Evolutionary conservation across 2,888 invertebrate species (phyloP).

Genomic region (Protodeltote pygarga): DNA sequence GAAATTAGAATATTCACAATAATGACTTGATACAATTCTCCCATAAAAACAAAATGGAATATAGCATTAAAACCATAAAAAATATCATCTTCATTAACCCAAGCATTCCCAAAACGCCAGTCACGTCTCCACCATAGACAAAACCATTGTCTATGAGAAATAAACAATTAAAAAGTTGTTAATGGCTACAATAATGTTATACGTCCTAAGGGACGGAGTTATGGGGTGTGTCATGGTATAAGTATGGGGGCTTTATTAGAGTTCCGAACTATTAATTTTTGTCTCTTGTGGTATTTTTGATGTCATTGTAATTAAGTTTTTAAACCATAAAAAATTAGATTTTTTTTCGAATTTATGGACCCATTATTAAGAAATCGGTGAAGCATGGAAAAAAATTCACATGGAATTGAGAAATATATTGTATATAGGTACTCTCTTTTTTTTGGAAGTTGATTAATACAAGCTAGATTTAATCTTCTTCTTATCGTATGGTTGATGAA

Average conservation of each 20-base stretch:
- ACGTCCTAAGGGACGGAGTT: constrained; percentile 20
- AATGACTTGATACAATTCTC: no score
- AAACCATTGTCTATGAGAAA: constrained; percentile 30
- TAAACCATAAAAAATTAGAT: no score
- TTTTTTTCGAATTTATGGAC: no score
- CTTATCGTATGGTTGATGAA: no score
- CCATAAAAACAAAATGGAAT: constrained; percentile 1
- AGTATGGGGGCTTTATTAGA: constrained; percentile 13
- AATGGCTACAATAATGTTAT: constrained; percentile 42
- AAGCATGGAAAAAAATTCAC: no score
- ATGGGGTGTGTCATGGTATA: neutral
- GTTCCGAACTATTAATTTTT: constrained; percentile 12
- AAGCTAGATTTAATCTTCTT: no score
- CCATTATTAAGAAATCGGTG: no score
- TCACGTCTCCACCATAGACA: constrained; percentile 22
- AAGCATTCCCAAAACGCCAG: constrained; percentile 21
- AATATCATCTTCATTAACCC: constrained; percentile 15
- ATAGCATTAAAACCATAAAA: constrained; percentile 3
- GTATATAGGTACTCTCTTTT: no score
- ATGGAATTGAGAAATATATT: no score
- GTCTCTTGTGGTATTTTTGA: neutral
- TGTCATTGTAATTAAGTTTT: constrained; percentile 13
- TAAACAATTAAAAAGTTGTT: constrained; percentile 47
- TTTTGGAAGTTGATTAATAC: no score
- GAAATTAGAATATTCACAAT: no score